Percentiles rank a stretch among this genome's conserved stretches.
phyloP scores from a whole-genome alignment of 2,888 invertebrate genomes.

The Amphipyra berbera region DNA sequence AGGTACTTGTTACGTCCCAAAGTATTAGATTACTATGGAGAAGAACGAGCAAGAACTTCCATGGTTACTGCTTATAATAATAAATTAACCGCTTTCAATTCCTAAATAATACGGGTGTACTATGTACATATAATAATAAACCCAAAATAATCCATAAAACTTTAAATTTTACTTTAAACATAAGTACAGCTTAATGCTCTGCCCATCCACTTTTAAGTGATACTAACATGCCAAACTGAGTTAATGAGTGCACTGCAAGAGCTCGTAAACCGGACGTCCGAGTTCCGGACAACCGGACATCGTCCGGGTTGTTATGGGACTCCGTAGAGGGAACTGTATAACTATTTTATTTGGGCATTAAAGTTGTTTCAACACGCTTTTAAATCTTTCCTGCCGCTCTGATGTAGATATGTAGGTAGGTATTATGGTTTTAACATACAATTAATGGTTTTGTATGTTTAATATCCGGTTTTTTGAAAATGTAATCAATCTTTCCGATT shows the following conservation, averaged over 20 bases:
- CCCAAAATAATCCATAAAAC: no score
- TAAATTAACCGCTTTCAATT: no score
- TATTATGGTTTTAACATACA: no score
- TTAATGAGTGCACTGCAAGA: conserved; percentile 41
- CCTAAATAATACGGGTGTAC: no score
- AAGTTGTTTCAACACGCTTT: conserved; percentile 31
- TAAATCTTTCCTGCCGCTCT: conserved; percentile 10
- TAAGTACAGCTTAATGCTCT: background rate
- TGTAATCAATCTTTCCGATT: no score
- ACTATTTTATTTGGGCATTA: conserved; percentile 47
- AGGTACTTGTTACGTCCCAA: no score
- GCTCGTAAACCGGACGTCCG: conserved; percentile 52
- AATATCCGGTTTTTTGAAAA: no score
- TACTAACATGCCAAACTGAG: conserved; percentile 38
- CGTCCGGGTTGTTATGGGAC: conserved; percentile 8
- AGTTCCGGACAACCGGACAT: conserved; percentile 26
- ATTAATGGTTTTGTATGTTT: background rate
- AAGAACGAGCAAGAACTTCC: no score
- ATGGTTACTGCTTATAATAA: no score
- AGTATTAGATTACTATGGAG: no score
- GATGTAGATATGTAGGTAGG: conserved; percentile 7
- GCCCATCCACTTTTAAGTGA: conserved; percentile 1
- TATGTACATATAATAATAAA: no score
- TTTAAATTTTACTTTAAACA: no score
- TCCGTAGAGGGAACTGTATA: conserved; percentile 21